phyloP scores from a whole-genome alignment of 2,113 vertebrate species.

The Pachyramphus minor region DNA sequence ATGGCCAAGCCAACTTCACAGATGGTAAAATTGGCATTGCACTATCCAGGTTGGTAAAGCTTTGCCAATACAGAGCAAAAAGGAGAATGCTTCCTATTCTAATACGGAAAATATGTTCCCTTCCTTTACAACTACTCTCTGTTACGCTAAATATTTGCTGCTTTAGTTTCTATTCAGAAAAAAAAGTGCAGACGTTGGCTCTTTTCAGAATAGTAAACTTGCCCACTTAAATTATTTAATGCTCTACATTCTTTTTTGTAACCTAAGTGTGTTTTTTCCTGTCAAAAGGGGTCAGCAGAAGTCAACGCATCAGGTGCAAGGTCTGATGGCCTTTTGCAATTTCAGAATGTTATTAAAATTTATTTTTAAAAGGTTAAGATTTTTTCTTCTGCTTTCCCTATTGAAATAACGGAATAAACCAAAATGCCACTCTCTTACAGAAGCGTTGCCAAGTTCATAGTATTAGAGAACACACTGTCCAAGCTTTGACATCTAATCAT shows the following conservation, averaged over 20 bases:
- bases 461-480: neutral
- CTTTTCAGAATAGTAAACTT: neutral
- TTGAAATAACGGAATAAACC: constrained; percentile 9
- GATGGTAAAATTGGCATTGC: neutral
- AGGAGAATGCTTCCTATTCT: neutral
- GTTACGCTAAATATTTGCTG: neutral
- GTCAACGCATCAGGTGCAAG: neutral
- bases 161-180: neutral
- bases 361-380: neutral
- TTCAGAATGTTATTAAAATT: neutral
- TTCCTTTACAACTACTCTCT: neutral
- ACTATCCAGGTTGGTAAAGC: neutral
- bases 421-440: neutral
- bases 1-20: neutral
- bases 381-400: neutral
- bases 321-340: neutral
- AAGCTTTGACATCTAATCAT: neutral
- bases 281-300: neutral
- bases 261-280: neutral
- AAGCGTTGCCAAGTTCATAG: neutral
- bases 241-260: neutral
- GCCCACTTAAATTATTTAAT: neutral
- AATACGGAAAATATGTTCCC: neutral
- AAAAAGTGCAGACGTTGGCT: neutral
- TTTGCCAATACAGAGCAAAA: neutral